Evolutionary conservation across 53 echinoderm and acorn worm species (phyloP), one percentile per base, ranked within the genome.

Genomic region (Echinometra lucunter): DNA sequence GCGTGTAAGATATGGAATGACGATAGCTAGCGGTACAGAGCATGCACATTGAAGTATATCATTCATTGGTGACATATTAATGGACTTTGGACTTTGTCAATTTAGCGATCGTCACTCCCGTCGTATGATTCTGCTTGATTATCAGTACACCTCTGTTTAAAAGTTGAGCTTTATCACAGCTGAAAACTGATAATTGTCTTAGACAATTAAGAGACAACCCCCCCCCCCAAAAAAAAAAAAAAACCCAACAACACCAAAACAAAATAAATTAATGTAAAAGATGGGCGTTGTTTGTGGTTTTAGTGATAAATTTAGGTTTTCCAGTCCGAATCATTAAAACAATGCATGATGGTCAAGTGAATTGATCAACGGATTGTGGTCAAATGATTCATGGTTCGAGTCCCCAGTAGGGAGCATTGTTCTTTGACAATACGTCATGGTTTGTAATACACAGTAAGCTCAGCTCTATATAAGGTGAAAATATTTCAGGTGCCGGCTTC

Each of bases 21-120:
- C 85, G 53, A 23, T 44, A 4, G 38, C 6, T 18, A 19, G 44
- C 28, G 28, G 42, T 44, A 80, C 42, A 80, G 25, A 25, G 47
- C 21, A n/a, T n/a, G 28, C 15, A 85, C 53, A 85, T 85, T 12
- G n/a, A 11, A 85, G 13, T 53, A 12, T 21, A n/a, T 82, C 82
- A 82, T 85, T 85, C 49, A 85, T 85, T 85, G 28, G 85, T 85
- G 85, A 85, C 85, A 28, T 85, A 85, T 85, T 85, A 85, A 47
- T 47, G 27, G 85, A n/a, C 27, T n/a, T 85, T 85, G 27, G 2
- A 28, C 85, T 19, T 49, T 21, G 30, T 85, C 44, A 44, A 44
- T 3, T 44, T 85, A 47, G 28, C 47, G 30, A 47, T 49, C 49
- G 28, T 3, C 37, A n/a, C 30, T 28, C 45, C 28, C 85, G 19